Conservation (phyloP, 1,140 invertebrate species). For the Pseudomyrmex flavicornis region DNA sequence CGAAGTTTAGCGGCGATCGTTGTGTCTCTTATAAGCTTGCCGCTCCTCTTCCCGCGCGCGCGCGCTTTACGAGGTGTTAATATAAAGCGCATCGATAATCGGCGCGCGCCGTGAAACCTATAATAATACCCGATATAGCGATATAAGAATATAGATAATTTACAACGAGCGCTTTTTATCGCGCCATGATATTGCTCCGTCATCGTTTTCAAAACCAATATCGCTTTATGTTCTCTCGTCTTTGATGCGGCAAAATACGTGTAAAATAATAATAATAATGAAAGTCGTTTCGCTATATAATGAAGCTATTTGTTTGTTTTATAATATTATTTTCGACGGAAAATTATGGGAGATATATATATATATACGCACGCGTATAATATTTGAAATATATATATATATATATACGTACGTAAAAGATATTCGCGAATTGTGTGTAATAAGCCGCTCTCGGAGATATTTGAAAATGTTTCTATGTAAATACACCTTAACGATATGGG, state of each 20-base stretch:
- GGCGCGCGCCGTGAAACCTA: not conserved
- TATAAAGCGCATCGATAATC: conserved; percentile 53
- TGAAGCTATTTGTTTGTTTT: not conserved
- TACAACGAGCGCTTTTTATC: not conserved
- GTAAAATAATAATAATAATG: conserved; percentile 1
- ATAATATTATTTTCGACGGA: too few species aligned
- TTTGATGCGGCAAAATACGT: not conserved
- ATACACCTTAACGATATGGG: conserved; percentile 44
- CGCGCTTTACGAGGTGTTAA: conserved; percentile 55
- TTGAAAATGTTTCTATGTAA: conserved; percentile 15
- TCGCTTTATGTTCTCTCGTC: not conserved
- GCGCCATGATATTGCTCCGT: not conserved
- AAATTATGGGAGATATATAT: too few species aligned
- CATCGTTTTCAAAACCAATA: not conserved
- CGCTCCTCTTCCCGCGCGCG: not conserved
- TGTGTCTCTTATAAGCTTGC: conserved; percentile 47
- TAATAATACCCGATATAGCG: not conserved
- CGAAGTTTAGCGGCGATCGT: conserved; percentile 62
- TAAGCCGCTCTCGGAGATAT: not conserved
- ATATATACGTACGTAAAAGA: too few species aligned
- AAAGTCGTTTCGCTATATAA: not conserved
- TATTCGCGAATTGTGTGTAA: too few species aligned
- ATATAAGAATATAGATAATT: not conserved
- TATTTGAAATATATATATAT: too few species aligned
- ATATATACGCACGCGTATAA: too few species aligned